Conservation (phyloP, 2,797 vertebrate species). For the Notoglanidium macrostoma region DNA sequence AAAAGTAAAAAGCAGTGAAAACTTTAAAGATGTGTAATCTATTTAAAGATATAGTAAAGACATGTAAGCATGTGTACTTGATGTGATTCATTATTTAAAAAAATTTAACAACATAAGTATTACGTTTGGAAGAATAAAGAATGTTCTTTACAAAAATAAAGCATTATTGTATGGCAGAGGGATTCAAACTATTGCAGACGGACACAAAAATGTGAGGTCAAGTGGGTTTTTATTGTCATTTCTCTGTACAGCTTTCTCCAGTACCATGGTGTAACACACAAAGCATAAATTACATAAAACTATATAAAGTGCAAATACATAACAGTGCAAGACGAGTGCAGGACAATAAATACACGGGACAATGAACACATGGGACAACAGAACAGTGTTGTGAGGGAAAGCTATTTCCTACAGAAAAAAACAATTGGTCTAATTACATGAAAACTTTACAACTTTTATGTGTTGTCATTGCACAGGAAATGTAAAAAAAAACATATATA, state of each 20-base stretch:
- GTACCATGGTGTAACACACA: neutral
- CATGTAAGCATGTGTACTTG: neutral
- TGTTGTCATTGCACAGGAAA: too few species aligned
- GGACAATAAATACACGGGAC: neutral
- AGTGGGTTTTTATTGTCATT: neutral
- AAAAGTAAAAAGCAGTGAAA: neutral
- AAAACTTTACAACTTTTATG: too few species aligned
- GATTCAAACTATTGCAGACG: neutral
- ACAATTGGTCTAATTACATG: too few species aligned
- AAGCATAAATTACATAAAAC: neutral
- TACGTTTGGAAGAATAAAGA: neutral
- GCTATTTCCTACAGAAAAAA: neutral
- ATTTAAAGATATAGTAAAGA: neutral
- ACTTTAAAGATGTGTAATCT: neutral
- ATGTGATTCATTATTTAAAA: neutral
- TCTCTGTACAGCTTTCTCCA: neutral
- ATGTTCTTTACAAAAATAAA: neutral
- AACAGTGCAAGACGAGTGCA: neutral
- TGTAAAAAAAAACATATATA: too few species aligned
- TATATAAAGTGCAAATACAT: neutral
- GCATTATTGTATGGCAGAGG: neutral
- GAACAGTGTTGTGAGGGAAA: neutral
- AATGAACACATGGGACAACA: neutral
- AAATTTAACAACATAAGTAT: neutral
- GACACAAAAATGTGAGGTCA: neutral